Conservation (phyloP, 1,140 invertebrate species). For the Zeugodacus cucurbitae region DNA sequence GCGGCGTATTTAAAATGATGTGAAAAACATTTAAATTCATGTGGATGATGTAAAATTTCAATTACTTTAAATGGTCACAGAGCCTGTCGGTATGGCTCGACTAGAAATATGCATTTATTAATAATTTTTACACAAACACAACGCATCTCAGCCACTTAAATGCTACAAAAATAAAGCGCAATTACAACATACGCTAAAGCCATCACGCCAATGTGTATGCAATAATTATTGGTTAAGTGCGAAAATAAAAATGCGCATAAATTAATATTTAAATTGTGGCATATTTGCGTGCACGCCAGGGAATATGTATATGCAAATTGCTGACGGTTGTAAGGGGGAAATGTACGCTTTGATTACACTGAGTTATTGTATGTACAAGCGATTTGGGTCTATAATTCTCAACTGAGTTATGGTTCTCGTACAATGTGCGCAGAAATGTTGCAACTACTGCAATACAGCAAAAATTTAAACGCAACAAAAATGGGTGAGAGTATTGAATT, state of each 20-base stretch:
- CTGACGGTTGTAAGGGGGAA: neutral
- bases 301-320: neutral
- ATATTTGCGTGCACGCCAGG: neutral
- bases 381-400: neutral
- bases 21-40: neutral
- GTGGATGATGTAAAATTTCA: neutral
- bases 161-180: neutral
- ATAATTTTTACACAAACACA: neutral
- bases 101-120: neutral
- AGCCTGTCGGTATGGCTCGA: neutral
- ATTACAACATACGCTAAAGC: neutral
- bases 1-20: neutral
- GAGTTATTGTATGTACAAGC: neutral
- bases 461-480: neutral
- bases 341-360: neutral
- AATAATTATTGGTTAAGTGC: neutral
- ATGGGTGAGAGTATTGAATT: no score
- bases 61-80: neutral
- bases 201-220: neutral
- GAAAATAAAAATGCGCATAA: slow-evolving; percentile 18
- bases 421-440: neutral
- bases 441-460: neutral
- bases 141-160: neutral
- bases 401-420: neutral
- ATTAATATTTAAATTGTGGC: slow-evolving; percentile 16